These are phyloP conservation scores for Australoheros scitulus DNA, from an alignment of 2,113 vertebrate species.

Conservation along the genomic window DNA sequence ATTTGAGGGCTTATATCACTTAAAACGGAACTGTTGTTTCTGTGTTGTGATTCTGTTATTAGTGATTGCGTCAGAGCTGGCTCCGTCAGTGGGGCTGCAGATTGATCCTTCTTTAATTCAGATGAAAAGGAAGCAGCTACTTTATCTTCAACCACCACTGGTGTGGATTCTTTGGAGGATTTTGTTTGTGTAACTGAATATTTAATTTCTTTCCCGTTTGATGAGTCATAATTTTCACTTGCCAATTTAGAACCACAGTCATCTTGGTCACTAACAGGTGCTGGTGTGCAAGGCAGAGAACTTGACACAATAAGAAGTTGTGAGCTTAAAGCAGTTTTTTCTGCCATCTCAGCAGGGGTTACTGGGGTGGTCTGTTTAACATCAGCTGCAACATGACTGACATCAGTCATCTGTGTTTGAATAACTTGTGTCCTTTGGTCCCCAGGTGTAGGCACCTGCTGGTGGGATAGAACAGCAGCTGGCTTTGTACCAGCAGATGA, in stretches of 20 bases:
- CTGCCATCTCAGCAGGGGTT: background rate
- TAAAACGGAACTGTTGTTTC: background rate
- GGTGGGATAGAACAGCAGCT: background rate
- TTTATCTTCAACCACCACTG: background rate
- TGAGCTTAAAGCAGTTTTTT: background rate
- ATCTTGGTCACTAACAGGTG: background rate
- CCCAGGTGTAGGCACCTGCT: background rate
- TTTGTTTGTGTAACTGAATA: background rate
- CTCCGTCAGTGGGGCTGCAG: background rate
- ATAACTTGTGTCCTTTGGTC: background rate
- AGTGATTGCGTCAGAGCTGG: background rate
- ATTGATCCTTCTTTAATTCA: conserved; percentile 8
- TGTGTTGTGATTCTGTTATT: conserved; percentile 12
- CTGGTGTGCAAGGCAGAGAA: background rate
- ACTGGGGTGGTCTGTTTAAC: background rate
- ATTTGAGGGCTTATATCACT: background rate
- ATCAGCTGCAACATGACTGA: background rate
- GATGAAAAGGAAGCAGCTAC: background rate
- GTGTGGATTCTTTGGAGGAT: background rate
- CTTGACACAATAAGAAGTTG: conserved; percentile 4
- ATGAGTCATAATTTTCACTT: background rate
- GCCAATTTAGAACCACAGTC: background rate
- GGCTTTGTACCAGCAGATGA: background rate
- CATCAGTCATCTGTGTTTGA: background rate
- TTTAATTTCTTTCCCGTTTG: background rate